Evolutionary conservation across 2,113 vertebrate species (phyloP), one percentile per base, ranked within the genome.

Genomic region (Xiphophorus maculatus): DNA sequence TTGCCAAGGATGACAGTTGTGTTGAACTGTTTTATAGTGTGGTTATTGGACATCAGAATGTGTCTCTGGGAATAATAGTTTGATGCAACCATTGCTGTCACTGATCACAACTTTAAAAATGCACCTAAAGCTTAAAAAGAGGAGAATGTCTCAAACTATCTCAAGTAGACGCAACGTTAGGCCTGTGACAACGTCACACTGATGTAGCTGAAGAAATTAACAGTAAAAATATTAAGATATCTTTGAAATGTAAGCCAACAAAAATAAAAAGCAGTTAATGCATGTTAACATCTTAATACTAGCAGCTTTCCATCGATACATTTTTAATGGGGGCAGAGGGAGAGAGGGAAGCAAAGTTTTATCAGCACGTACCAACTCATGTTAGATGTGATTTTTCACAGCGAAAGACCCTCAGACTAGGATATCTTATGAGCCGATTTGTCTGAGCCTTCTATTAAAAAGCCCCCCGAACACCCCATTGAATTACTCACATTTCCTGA

Each of bases 401-500:
- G 65, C 79, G 51, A 81, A 71, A 71, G n/a, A 30, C 9, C n/a
- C 10, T 63, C 19, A 5, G 71, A 81, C 58, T 79, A 76, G 79
- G 76, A 76, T 25, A 75, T 73, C 69, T 68, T 54, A 67, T 74
- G 28, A 84, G 84, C 82, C 66, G 54, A 40, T 77, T 70, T 82
- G 72, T 69, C n/a, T 65, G 22, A 78, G 58, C 67, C 35, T 81
- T 72, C 79, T 76, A 62, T 82, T 61, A 10, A 54, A 58, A n/a
- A 77, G 40, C 63, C 77, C 67, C 76, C 44, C 30, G 15, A 77
- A 35, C 61, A 76, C 71, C 76, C 51, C 27, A 76, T 77, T 85
- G 84, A 86, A 87, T 91, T 85, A 79, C 89, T 84, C 77, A 83
- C 83, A 83, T 91, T 89, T 88, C 72, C 85, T 92, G 83, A 93